phyloP scores from a whole-genome alignment of 2,797 vertebrate genomes.

The Vespertilio murinus region DNA sequence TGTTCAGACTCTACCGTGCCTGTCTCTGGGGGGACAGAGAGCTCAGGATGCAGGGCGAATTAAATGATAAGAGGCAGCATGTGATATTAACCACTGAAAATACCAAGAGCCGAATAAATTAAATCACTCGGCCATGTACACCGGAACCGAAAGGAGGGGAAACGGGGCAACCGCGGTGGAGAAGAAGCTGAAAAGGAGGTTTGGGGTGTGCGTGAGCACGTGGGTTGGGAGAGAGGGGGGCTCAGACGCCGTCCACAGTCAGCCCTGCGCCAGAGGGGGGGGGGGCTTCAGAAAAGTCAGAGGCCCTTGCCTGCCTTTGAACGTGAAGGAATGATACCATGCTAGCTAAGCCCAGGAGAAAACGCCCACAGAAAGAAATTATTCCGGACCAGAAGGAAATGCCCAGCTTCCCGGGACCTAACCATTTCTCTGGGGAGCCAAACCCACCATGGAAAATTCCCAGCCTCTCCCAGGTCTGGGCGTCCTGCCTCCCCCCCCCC shows the following conservation, averaged over 20 bases:
- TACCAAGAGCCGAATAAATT: not conserved
- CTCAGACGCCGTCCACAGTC: not conserved
- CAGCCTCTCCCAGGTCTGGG: not conserved
- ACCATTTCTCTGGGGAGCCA: not conserved
- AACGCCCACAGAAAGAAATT: not conserved
- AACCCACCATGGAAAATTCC: not conserved
- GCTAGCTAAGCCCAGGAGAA: not conserved
- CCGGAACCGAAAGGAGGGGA: not conserved
- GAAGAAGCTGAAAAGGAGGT: not conserved
- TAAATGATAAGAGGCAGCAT: constrained; percentile 15
- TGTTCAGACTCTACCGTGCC: constrained; percentile 31
- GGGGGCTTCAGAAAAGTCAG: not conserved
- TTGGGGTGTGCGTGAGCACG: rapidly evolving
- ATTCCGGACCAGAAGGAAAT: constrained; percentile 1
- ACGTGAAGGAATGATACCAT: not conserved
- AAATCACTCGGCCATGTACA: not conserved
- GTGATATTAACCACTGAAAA: constrained; percentile 31
- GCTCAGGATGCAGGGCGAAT: not conserved
- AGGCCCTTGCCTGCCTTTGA: not conserved
- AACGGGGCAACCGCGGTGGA: not conserved
- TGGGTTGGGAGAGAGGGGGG: not conserved
- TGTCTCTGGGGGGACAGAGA: not conserved
- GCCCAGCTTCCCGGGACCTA: not conserved
- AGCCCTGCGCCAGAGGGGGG: not conserved
- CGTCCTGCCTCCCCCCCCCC: rapidly evolving